Base-by-base conservation (phyloP, 2,797 vertebrate species). In the Pipistrellus pygmaeus region DNA sequence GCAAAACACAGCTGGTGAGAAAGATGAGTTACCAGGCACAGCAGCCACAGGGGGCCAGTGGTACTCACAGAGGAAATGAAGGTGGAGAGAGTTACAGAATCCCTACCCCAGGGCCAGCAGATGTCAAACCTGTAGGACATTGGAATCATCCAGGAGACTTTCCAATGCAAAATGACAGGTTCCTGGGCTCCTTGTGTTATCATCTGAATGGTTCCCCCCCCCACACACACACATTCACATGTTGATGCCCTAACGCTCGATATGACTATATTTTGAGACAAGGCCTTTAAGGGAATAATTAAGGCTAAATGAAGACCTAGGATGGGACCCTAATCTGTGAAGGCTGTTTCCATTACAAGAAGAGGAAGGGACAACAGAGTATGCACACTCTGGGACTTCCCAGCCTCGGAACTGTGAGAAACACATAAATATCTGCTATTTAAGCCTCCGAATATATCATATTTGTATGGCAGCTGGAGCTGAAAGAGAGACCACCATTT, bases 1-100 rank as follows among this genome's bases (percentile, higher is more conserved):
- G 85, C 27, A 68, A n/a, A 41, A 32, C 30, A 64, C 1, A 2
- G 60, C 76, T 30, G 64, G 51, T 2, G 57, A 95, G 64, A 44
- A 53, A 46, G 46, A 44, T n/a, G 21, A 2, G 17, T 21, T 23
- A 13, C 23, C 4, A 20, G 21, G 48, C 41, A 69, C 20, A 32
- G 12, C 11, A 62, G 6, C 21, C 10, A 27, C 0, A 2, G 6
- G 21, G 5, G 46, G 35, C 38, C 17, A 14, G 5, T n/a, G 41
- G 17, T 46, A 5, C 4, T 55, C 21, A 4, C 10, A 0, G 27
- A 48, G n/a, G 10, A 5, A 11, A 25, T 8, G 10, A 72, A 51
- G 10, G 6, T 41, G 55, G 55, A 30, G 55, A 30, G 64, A 30
- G 18, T 75, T 90, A 64, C 51, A 88, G 84, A 81, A 81, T 53